These are phyloP conservation scores for Lepidurus arcticus DNA, from an alignment of 1,140 invertebrate species.

Conservation along the genomic window DNA sequence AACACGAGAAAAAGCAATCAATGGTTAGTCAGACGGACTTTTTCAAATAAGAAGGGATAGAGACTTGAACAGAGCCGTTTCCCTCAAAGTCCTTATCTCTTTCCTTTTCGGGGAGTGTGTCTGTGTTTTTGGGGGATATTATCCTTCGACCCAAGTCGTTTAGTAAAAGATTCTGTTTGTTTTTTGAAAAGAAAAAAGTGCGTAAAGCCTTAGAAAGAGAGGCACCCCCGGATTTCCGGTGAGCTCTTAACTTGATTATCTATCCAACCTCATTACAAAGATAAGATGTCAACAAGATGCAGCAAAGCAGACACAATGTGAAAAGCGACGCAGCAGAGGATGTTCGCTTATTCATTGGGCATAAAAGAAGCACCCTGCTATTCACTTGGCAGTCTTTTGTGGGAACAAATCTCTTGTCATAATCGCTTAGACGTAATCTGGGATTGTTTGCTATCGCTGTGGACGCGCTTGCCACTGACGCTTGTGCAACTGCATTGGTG, in stretches of 20 bases:
- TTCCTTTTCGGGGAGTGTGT: not conserved
- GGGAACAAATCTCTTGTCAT: slow-evolving; percentile 11
- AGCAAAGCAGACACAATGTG: not conserved
- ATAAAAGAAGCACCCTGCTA: not conserved
- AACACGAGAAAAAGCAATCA: not conserved
- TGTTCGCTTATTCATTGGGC: slow-evolving; percentile 1
- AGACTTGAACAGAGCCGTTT: not conserved
- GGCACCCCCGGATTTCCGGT: not conserved
- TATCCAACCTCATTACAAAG: not conserved
- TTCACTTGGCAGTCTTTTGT: not conserved
- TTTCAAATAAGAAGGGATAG: not conserved
- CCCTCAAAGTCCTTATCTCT: not conserved
- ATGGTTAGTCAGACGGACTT: not conserved
- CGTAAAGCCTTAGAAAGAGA: not conserved
- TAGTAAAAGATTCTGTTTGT: slow-evolving; percentile 9
- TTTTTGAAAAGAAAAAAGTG: not conserved
- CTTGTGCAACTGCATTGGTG: no score
- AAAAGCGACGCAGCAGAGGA: not conserved
- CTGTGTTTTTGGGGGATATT: not conserved
- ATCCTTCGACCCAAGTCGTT: not conserved
- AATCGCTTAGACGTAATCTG: slow-evolving; percentile 4
- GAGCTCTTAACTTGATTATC: slow-evolving; percentile 1
- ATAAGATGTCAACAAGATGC: slow-evolving; percentile 16
- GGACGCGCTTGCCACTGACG: not conserved
- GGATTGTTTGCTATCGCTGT: not conserved